Evolutionary conservation across 2,888 invertebrate genomes (phyloP).

Genomic region (Agonopterix alstromeriana): DNA sequence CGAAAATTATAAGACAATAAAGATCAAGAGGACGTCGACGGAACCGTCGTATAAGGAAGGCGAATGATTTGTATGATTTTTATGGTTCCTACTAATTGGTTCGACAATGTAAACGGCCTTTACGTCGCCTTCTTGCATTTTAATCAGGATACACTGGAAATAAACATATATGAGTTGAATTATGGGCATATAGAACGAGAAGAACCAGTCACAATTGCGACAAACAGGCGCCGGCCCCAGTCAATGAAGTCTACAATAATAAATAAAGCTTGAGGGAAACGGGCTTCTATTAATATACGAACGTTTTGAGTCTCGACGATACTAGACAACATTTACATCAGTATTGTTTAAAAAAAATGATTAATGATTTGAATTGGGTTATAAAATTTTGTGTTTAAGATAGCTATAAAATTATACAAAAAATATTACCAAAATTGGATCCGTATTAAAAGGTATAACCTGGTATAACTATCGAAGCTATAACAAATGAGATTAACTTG

Average conservation of each 20-base stretch:
- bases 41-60: slow-evolving; percentile 55
- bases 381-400: background rate
- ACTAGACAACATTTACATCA: slow-evolving; percentile 23
- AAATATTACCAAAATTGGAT: too few species aligned
- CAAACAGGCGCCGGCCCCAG: slow-evolving; percentile 61
- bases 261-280: slow-evolving; percentile 60
- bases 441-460: too few species aligned
- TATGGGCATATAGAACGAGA: slow-evolving; percentile 65
- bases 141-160: slow-evolving; percentile 62
- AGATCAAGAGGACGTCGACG: slow-evolving; percentile 35
- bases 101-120: slow-evolving; percentile 64
- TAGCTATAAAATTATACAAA: too few species aligned
- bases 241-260: slow-evolving; percentile 65
- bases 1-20: slow-evolving; percentile 48
- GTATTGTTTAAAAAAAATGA: slow-evolving; percentile 28
- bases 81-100: slow-evolving; percentile 65
- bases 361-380: slow-evolving; percentile 15
- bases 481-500: background rate
- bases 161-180: slow-evolving; percentile 55
- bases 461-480: background rate
- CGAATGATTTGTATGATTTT: slow-evolving; percentile 61
- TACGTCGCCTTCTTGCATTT: slow-evolving; percentile 58
- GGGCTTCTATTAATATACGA: slow-evolving; percentile 32
- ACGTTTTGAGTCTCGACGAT: slow-evolving; percentile 28
- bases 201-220: slow-evolving; percentile 72